A percentile compares a stretch with the other conserved stretches of the same genome.
Conservation (phyloP, 2,797 vertebrate genomes). For the Lepilemur ruficaudatus region DNA sequence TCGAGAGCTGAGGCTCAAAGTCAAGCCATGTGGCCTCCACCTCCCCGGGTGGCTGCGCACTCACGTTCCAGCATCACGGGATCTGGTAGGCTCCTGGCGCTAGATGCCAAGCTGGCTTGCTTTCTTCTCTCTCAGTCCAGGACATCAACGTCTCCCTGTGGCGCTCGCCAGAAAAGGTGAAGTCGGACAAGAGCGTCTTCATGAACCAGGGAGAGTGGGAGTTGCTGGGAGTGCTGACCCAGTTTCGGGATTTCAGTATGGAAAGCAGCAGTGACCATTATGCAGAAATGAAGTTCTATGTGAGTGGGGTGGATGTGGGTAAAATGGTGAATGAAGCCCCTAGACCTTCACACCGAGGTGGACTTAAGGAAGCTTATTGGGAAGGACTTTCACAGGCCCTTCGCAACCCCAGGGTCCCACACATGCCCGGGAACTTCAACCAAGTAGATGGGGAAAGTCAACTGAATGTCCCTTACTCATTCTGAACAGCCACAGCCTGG, state of each 20-base stretch:
- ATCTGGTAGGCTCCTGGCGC: neutral
- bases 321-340: rapidly evolving
- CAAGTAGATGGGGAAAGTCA: neutral
- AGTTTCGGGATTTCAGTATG: constrained; percentile 92
- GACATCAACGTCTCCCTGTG: constrained; percentile 98
- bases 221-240: constrained; percentile 91
- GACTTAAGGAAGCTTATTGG: rapidly evolving
- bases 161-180: constrained; percentile 92
- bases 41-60: rapidly evolving
- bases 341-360: no score
- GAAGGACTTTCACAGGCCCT: rapidly evolving
- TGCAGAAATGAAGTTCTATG: constrained; percentile 97
- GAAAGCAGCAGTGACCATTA: constrained; percentile 89
- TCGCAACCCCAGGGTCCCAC: neutral
- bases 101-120: neutral
- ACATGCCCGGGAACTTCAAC: rapidly evolving
- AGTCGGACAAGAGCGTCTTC: constrained; percentile 92
- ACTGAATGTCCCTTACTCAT: neutral
- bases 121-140: constrained; percentile 85
- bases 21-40: neutral
- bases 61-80: rapidly evolving
- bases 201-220: constrained; percentile 99
- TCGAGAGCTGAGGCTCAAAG: neutral
- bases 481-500: neutral
- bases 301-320: constrained; percentile 78